These are phyloP conservation scores for Sipha maydis DNA, from an alignment of 2,888 invertebrate genomes.

Conservation along the genomic window DNA sequence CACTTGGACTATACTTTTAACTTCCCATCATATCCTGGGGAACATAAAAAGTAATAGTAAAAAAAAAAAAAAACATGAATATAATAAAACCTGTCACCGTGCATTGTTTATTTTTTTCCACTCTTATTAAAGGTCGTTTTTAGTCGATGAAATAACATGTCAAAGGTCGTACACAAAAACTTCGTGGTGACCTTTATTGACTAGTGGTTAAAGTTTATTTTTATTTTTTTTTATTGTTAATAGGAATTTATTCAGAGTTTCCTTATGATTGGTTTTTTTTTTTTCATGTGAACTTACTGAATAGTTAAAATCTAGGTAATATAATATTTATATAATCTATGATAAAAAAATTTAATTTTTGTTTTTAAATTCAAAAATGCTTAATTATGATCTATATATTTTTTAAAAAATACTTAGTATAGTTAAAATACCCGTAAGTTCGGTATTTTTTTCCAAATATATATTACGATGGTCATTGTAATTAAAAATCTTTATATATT, in stretches of 20 bases:
- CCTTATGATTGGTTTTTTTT: neutral
- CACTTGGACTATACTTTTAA: conserved; percentile 45
- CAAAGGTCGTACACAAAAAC: conserved; percentile 54
- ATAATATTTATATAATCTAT: too few species aligned
- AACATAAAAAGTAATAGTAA: conserved; percentile 36
- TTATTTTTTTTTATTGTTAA: conserved; percentile 10
- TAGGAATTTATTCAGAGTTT: conserved; percentile 9
- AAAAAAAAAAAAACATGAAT: conserved; percentile 36
- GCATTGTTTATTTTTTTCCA: conserved; percentile 54
- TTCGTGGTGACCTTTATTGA: conserved; percentile 51
- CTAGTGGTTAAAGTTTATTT: conserved; percentile 13
- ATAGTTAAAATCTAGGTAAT: neutral
- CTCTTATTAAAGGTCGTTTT: conserved; percentile 54
- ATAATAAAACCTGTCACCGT: conserved; percentile 47
- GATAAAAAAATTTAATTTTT: neutral
- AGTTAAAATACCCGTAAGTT: too few species aligned
- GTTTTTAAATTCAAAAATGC: neutral
- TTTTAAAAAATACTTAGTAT: neutral
- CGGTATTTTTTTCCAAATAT: too few species aligned
- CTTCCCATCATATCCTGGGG: conserved; percentile 1
- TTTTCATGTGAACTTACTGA: neutral
- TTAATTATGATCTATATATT: neutral
- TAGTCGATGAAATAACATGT: conserved; percentile 48
- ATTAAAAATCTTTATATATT: too few species aligned
- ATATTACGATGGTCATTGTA: too few species aligned